These are phyloP conservation scores for Cetoscarus ocellatus DNA, from an alignment of 2,797 vertebrate genomes.

Conservation along the genomic window DNA sequence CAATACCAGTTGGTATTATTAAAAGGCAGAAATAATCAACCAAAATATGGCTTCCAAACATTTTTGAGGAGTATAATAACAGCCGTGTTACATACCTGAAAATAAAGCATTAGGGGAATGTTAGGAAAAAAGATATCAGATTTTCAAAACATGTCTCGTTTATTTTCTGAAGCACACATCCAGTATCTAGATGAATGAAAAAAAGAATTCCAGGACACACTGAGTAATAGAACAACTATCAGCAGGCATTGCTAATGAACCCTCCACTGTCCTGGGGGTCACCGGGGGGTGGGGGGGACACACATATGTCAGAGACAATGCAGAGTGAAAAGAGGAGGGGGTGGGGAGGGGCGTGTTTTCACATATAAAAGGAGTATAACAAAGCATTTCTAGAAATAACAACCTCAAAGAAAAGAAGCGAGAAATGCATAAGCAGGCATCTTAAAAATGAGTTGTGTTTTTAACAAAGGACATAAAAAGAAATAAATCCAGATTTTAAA, in stretches of 20 bases:
- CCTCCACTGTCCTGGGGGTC: constrained; percentile 56
- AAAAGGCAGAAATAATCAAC: too few relatives aligned
- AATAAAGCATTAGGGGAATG: constrained; percentile 12
- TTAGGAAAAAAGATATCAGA: constrained; percentile 43
- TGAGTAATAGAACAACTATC: constrained; percentile 74
- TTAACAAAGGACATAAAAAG: constrained; percentile 46
- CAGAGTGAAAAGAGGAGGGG: constrained; percentile 51
- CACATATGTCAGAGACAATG: constrained; percentile 57
- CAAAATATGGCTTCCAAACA: too few relatives aligned
- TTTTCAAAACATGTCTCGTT: constrained; percentile 81
- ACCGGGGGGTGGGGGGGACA: constrained; percentile 46
- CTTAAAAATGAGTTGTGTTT: constrained; percentile 51
- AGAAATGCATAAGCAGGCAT: constrained; percentile 63
- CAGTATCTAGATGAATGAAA: constrained; percentile 83
- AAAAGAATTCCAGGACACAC: constrained; percentile 79
- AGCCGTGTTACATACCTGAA: not conserved
- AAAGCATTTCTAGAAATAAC: constrained; percentile 67
- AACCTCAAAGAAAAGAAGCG: constrained; percentile 39
- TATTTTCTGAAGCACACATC: constrained; percentile 87
- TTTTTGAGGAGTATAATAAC: too few relatives aligned
- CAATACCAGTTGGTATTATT: too few relatives aligned
- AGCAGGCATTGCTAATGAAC: constrained; percentile 80
- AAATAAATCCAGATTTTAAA: constrained; percentile 59
- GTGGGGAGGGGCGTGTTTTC: constrained; percentile 60
- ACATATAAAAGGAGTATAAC: constrained; percentile 70